Base-by-base conservation (phyloP, 2,888 invertebrate genomes). In the Cataglyphis rosenhaueri region DNA sequence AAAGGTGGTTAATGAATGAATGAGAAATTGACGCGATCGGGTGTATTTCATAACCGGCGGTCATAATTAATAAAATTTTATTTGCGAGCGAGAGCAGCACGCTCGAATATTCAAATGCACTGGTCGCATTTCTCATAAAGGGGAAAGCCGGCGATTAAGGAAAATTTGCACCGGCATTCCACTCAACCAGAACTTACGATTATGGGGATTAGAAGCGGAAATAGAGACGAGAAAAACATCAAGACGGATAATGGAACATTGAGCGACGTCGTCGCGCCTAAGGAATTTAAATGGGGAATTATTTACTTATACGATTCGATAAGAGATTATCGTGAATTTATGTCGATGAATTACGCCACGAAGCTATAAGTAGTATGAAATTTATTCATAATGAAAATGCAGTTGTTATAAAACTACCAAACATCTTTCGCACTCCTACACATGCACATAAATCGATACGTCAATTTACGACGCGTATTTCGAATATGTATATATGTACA, bases 1-100 rank as follows among this genome's bases (percentile, higher is more conserved):
- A 88, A 65, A 84, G 83, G 84, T 81, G 83, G 73, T 87, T 89
- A 89, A 89, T 89, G 89, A 89, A 89, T 89, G 90, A 88, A 89
- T 81, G 85, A 84, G 89, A 86, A 85, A 87, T 86, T 87, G 87
- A 82, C 81, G 84, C 79, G 64, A 41, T 73, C 71, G 55, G 59
- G 25, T 70, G 55, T 82, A 83, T 86, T 86, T 89, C 89, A 87
- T 86, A 89, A 88, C 86, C 81, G 85, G 75, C 59, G 18, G 79
- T 84, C 84, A 84, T 89, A 89, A 88, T 88, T 88, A 89, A 88
- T 88, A 89, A 84, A 89, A 89, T 85, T 71, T 75, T 35, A 59
- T 74, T 61, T 83, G 81, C 75, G 85, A 68, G 62, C 71, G 81
- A 84, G n/a, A 48, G 61, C 21, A n/a, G 57, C 32, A 57, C 38